Percentiles rank a stretch among this genome's conserved stretches.
Evolutionary conservation across 2,113 vertebrate genomes (phyloP).

Genomic region (Todiramphus saurophagus): DNA sequence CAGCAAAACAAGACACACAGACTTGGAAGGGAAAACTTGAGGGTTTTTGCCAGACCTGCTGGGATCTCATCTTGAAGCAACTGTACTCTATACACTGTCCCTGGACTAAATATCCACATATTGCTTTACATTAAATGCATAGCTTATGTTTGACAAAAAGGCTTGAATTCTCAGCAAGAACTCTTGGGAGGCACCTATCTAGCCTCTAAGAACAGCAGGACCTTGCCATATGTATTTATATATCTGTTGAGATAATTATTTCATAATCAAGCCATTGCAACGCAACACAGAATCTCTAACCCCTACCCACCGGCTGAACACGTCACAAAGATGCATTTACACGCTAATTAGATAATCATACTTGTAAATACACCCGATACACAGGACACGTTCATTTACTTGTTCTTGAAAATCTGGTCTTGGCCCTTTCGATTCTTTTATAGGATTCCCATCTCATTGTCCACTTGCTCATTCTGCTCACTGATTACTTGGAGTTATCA

Average conservation of each 20-base stretch:
- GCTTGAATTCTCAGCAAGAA: background rate
- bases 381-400: background rate
- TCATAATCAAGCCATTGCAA: background rate
- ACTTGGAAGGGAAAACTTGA: background rate
- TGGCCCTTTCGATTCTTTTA: background rate
- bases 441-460: background rate
- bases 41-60: background rate
- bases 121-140: background rate
- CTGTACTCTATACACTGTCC: background rate
- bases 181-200: background rate
- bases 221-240: background rate
- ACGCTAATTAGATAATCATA: background rate
- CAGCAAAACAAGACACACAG: background rate
- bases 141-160: background rate
- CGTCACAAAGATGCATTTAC: background rate
- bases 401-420: background rate
- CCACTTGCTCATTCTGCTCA: background rate
- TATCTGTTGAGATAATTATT: background rate
- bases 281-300: background rate
- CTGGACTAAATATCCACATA: background rate
- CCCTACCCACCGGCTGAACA: background rate
- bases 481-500: background rate
- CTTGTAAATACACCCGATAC: background rate
- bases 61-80: background rate
- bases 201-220: background rate